These are phyloP conservation scores for Watersipora subatra DNA, from an alignment of 1,140 invertebrate species.

Conservation along the genomic window DNA sequence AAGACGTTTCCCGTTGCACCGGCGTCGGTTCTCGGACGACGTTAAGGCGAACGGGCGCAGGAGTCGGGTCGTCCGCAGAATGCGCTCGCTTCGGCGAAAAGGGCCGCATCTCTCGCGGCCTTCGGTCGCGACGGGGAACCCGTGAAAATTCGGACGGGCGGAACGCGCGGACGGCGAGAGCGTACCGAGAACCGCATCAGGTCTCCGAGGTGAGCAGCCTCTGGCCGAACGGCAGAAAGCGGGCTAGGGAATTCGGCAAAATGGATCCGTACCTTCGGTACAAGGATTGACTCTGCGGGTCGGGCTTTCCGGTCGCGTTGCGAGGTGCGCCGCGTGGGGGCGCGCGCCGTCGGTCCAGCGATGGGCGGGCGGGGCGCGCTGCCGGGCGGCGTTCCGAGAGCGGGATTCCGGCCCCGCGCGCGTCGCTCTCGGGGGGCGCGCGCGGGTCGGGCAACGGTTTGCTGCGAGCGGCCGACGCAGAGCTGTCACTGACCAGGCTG, in stretches of 20 bases:
- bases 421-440: background rate
- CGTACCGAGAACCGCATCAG: background rate
- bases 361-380: constrained; percentile 3
- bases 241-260: constrained; percentile 44
- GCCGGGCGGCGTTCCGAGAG: background rate
- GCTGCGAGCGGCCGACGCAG: background rate
- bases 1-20: background rate
- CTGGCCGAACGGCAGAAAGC: constrained; percentile 47
- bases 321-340: constrained; percentile 16
- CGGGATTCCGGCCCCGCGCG: background rate
- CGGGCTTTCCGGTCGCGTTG: constrained; percentile 49
- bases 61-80: background rate
- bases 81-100: background rate
- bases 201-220: constrained; percentile 64
- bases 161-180: background rate
- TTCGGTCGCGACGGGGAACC: background rate
- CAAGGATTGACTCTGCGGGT: constrained; percentile 63
- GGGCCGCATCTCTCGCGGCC: background rate
- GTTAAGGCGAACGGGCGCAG: background rate
- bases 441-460: background rate
- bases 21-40: background rate
- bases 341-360: background rate
- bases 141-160: background rate
- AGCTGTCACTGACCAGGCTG: background rate
- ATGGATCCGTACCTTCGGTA: constrained; percentile 68